These are phyloP conservation scores for Zaprionus lachaisei DNA, from an alignment of 1,140 invertebrate species.

Conservation along the genomic window DNA sequence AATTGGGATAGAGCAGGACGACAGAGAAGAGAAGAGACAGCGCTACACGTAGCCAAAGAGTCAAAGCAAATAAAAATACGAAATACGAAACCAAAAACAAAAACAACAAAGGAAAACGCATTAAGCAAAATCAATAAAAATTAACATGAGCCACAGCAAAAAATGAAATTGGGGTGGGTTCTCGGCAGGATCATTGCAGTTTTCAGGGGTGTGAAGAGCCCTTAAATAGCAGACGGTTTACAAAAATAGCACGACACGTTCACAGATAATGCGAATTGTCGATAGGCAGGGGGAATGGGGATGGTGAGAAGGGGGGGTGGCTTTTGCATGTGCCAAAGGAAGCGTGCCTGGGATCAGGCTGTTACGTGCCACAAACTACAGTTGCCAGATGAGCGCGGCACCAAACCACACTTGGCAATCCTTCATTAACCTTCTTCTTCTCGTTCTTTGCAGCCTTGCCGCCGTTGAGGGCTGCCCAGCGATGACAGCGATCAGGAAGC, in stretches of 20 bases:
- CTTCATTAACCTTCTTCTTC: conserved; percentile 46
- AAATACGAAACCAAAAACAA: conserved; percentile 68
- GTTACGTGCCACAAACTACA: conserved; percentile 62
- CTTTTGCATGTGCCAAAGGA: conserved; percentile 58
- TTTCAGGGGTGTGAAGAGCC: conserved; percentile 8
- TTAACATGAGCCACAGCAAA: conserved; percentile 58
- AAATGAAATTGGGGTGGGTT: conserved; percentile 21
- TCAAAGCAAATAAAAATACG: conserved; percentile 77
- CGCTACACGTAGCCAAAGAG: conserved; percentile 26
- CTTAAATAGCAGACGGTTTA: not conserved
- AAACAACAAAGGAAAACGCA: conserved; percentile 67
- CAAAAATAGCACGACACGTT: not conserved
- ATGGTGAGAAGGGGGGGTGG: not conserved
- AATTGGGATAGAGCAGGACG: conserved; percentile 31
- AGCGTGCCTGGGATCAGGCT: conserved; percentile 63
- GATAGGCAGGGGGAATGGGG: not conserved
- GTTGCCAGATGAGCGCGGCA: conserved; percentile 60
- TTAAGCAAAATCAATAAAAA: conserved; percentile 82
- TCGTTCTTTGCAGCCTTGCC: conserved; percentile 49
- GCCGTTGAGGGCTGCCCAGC: conserved; percentile 72
- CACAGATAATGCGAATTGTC: not conserved
- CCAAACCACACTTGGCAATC: conserved; percentile 19
- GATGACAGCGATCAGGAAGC: conserved; percentile 71
- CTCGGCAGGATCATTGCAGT: conserved; percentile 11
- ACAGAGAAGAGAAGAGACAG: not conserved